These are phyloP conservation scores for Myotis daubentonii DNA, from an alignment of 2,797 vertebrate genomes.

Conservation along the genomic window DNA sequence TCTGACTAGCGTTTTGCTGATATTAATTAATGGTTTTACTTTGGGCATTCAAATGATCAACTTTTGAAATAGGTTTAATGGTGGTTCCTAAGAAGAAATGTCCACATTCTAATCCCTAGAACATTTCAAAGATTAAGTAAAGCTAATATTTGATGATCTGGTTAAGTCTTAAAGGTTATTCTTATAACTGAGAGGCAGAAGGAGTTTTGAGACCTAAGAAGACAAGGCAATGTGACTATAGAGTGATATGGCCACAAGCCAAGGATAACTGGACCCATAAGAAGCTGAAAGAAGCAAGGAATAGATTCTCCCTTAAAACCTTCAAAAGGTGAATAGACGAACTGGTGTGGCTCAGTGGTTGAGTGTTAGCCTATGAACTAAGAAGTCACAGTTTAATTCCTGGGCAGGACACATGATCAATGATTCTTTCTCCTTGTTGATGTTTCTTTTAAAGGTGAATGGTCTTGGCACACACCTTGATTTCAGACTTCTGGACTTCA, in stretches of 20 bases:
- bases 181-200: not conserved
- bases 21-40: not conserved
- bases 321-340: not conserved
- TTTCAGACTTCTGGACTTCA: not conserved
- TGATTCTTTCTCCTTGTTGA: too few species aligned
- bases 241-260: not conserved
- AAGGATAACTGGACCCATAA: not conserved
- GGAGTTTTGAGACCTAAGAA: not conserved
- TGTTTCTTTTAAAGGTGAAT: too few species aligned
- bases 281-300: not conserved
- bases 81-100: not conserved
- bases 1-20: not conserved
- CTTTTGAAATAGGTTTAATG: not conserved
- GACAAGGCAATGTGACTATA: not conserved
- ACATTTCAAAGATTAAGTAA: not conserved
- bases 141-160: not conserved
- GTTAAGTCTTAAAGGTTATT: not conserved
- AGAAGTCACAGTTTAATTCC: too few species aligned
- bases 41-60: not conserved
- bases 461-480: not conserved
- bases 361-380: too few species aligned
- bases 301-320: not conserved
- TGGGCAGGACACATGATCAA: too few species aligned
- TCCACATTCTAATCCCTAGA: not conserved
- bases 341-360: too few species aligned